Percentiles rank a stretch among this genome's conserved stretches.
phyloP scores from a whole-genome alignment of 2,888 invertebrate genomes.

The Meganola albula region DNA sequence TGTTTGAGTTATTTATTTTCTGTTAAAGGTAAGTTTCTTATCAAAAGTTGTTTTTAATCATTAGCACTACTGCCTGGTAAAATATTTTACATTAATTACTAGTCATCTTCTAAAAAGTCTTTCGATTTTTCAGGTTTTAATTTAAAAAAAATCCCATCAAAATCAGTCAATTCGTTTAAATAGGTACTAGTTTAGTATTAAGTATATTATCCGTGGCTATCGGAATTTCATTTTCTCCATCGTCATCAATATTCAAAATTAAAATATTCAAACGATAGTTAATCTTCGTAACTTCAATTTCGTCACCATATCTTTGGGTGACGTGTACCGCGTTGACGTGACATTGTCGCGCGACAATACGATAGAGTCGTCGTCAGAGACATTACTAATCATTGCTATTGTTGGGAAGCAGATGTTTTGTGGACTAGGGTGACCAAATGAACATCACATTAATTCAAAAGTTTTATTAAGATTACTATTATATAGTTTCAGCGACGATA shows the following conservation, averaged over 20 bases:
- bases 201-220: too few relatives aligned
- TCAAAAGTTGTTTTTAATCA: too few relatives aligned
- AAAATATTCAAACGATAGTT: slow-evolving; percentile 24
- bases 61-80: too few relatives aligned
- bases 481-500: neutral
- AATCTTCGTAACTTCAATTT: slow-evolving; percentile 18
- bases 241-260: slow-evolving; percentile 10
- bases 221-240: too few relatives aligned
- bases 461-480: neutral
- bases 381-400: slow-evolving; percentile 66
- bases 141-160: too few relatives aligned
- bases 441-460: neutral
- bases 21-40: too few relatives aligned
- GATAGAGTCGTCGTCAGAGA: slow-evolving; percentile 41
- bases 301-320: slow-evolving; percentile 13
- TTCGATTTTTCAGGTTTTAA: too few relatives aligned
- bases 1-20: too few relatives aligned
- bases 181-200: too few relatives aligned
- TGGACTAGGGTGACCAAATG: slow-evolving; percentile 34
- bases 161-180: too few relatives aligned
- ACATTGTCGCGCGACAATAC: slow-evolving; percentile 25
- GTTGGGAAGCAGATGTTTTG: slow-evolving; percentile 54
- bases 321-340: slow-evolving; percentile 26
- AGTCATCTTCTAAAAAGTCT: too few relatives aligned
- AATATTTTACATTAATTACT: too few relatives aligned